A percentile compares a stretch with the other conserved stretches of the same genome.
phyloP scores from a whole-genome alignment of 1,140 invertebrate genomes.

The Gryllus bimaculatus region DNA sequence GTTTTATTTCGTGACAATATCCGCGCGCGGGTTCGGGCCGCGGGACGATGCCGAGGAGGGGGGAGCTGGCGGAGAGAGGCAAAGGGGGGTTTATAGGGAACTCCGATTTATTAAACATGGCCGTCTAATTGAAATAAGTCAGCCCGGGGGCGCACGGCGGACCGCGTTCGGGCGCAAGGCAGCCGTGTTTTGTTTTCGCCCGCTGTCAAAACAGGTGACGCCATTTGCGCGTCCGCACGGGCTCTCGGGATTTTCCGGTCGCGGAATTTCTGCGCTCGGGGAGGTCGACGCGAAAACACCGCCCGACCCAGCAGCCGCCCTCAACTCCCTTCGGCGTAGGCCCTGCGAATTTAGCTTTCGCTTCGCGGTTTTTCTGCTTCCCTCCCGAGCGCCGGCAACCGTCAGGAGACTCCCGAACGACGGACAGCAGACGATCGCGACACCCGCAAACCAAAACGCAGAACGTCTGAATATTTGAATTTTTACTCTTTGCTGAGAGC shows the following conservation, averaged over 20 bases:
- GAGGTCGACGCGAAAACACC: neutral
- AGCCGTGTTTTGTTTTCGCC: neutral
- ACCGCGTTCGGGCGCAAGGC: neutral
- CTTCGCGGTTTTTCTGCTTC: neutral
- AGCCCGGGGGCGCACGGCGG: no score
- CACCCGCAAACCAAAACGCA: no score
- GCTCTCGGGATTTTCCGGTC: neutral
- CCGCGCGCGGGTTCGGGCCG: neutral
- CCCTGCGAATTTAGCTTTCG: neutral
- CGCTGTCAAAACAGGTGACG: neutral
- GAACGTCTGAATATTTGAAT: no score
- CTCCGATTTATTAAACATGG: no score
- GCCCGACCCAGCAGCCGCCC: no score
- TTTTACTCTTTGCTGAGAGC: no score
- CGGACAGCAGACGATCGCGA: neutral
- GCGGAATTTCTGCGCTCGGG: neutral
- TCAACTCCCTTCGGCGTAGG: no score
- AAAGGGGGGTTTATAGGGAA: no score
- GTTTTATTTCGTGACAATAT: slow-evolving; percentile 5
- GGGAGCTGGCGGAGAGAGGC: no score
- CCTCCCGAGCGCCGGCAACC: neutral
- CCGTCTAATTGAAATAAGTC: no score
- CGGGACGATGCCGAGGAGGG: no score
- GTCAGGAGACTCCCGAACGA: neutral
- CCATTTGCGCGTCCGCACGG: neutral